phyloP scores from a whole-genome alignment of 2,113 vertebrate genomes.

The Chamaetylas fuelleborni region DNA sequence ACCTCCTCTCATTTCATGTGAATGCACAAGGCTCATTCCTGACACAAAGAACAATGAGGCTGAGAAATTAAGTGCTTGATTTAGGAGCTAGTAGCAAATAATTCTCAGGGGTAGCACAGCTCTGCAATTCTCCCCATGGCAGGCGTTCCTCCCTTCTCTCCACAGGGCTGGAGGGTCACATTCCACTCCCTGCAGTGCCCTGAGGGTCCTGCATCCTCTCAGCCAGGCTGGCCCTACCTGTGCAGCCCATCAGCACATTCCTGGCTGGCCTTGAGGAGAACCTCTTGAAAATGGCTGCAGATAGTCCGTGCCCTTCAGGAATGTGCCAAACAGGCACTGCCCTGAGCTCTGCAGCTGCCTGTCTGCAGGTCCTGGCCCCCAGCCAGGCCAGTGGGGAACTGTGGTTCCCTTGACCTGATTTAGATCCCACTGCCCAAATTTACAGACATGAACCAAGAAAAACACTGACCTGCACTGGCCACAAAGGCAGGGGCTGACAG shows the following conservation, averaged over 20 bases:
- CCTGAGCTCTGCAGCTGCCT: not conserved
- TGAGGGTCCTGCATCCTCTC: not conserved
- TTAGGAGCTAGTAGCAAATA: not conserved
- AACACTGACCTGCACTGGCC: not conserved
- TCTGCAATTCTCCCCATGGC: not conserved
- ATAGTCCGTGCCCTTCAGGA: constrained; percentile 40
- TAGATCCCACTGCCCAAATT: not conserved
- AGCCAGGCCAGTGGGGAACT: not conserved
- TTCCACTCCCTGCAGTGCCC: not conserved
- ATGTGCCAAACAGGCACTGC: constrained; percentile 44
- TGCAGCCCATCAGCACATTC: constrained; percentile 41
- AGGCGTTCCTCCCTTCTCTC: not conserved
- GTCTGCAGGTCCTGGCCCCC: constrained; percentile 15
- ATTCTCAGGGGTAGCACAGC: not conserved
- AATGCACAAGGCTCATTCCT: not conserved
- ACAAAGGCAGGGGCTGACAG: not conserved
- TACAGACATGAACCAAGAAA: not conserved
- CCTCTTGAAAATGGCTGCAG: constrained; percentile 38
- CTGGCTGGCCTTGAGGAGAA: constrained; percentile 16
- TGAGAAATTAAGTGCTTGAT: not conserved
- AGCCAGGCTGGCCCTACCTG: not conserved
- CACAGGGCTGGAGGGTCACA: not conserved
- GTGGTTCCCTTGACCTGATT: constrained; percentile 18
- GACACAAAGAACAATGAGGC: not conserved
- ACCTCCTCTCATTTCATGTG: not conserved